Conservation (phyloP, 2,113 vertebrate genomes). For the Zosterops lateralis region DNA sequence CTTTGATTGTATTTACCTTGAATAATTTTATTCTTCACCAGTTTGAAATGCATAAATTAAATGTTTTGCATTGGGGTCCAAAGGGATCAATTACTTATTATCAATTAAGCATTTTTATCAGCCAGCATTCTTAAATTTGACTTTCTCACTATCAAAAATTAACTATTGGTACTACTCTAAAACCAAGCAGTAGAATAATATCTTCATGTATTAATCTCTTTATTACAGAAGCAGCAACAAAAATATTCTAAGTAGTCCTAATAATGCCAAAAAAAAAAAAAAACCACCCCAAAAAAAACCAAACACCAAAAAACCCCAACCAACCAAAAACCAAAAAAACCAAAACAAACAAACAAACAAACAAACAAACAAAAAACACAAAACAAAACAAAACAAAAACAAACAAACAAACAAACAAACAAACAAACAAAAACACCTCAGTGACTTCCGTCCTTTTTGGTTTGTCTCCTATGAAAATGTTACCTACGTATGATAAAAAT, state of each 20-base stretch:
- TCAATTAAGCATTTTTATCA: constrained; percentile 9
- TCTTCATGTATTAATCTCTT: neutral
- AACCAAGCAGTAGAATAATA: neutral
- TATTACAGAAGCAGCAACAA: neutral
- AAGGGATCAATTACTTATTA: neutral
- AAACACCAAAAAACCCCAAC: too few species aligned
- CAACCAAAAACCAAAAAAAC: too few species aligned
- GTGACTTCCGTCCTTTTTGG: neutral
- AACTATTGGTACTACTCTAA: neutral
- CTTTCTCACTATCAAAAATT: neutral
- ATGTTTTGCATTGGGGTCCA: neutral
- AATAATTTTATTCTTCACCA: neutral
- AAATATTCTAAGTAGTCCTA: neutral
- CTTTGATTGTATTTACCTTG: neutral
- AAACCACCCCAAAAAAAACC: neutral
- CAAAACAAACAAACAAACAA: too few species aligned
- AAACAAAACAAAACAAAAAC: too few species aligned
- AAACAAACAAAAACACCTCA: neutral
- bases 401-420: too few species aligned
- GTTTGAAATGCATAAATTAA: neutral
- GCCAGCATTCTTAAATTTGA: neutral
- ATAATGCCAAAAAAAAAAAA: neutral
- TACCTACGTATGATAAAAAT: neutral
- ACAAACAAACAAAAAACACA: too few species aligned
- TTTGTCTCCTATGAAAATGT: neutral